Base-by-base conservation (phyloP, 2,113 vertebrate species). In the Corythornis madagascariensis region DNA sequence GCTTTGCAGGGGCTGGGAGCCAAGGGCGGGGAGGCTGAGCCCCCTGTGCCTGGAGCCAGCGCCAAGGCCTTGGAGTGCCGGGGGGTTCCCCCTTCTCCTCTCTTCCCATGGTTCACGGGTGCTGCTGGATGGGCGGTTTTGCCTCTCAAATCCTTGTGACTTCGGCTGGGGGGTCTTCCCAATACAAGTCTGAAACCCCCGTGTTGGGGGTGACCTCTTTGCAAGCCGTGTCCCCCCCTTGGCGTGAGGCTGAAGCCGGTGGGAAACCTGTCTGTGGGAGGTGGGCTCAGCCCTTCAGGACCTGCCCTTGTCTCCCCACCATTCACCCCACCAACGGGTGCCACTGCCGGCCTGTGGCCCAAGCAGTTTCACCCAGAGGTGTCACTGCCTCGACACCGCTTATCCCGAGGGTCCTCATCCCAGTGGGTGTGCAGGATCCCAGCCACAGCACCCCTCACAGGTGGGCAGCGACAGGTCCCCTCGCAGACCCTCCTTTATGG, bases 241-340 rank as follows among this genome's bases (percentile, higher is more conserved):
- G 1, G 2, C 8, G 6, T 0, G 6, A 63, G 53, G 42, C 24
- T 0, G 10, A 35, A 83, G 67, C 20, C 71, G 5, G 11, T 1
- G 35, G 55, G 29, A 14, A 16, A 8, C 29, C 33, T 8, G 47
- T 11, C 43, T 28, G 1, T 7, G 33, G 73, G 15, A 33, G 24
- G 31, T 22, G 28, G 47, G 16, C 5, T 45, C 22, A 13, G 1
- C 65, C 64, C 45, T 26, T 16, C 56, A 3, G 28, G 75, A 76
- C 28, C 57, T 42, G 42, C 10, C 45, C n/a, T 19, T 38, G n/a
- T 33, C 50, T n/a, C 50, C 40, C 35, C 45, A 60, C 26, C 5
- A 0, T 5, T 55, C 59, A 59, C 12, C 55, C 55, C 2, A 4
- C 16, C 4, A 18, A 8, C 22, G 1, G 29, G 22, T 20, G 38